Conservation (phyloP, 2,888 invertebrate genomes). For the Cataglyphis albicans region DNA sequence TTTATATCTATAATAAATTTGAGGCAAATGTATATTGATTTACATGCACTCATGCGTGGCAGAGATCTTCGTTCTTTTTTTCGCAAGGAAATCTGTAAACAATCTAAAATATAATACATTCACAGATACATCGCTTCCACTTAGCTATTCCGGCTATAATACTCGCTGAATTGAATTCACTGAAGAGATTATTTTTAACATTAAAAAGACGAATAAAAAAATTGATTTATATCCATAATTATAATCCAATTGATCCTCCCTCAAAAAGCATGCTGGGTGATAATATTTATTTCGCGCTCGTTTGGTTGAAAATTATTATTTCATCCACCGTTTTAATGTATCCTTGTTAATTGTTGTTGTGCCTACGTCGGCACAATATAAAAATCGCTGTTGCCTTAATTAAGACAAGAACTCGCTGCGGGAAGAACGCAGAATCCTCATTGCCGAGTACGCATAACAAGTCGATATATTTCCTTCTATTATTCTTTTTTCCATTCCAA, state of each 20-base stretch:
- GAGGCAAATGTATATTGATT: not conserved
- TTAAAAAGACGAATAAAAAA: not conserved
- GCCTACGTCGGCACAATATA: not conserved
- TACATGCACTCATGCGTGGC: slow-evolving; percentile 38
- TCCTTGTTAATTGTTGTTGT: slow-evolving; percentile 36
- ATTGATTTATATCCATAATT: not conserved
- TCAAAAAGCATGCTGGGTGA: slow-evolving; percentile 12
- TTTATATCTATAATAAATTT: not conserved
- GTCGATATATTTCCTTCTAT: slow-evolving; percentile 55
- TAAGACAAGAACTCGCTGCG: slow-evolving; percentile 65
- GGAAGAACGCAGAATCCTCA: slow-evolving; percentile 56
- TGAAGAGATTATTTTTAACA: not conserved
- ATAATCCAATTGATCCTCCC: not conserved
- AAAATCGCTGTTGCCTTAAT: slow-evolving; percentile 61
- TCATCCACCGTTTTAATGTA: slow-evolving; percentile 10
- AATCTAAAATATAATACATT: slow-evolving; percentile 68
- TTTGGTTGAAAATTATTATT: slow-evolving; percentile 10
- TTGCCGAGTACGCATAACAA: slow-evolving; percentile 69
- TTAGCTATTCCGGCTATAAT: slow-evolving; percentile 11
- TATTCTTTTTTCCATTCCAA: slow-evolving; percentile 26
- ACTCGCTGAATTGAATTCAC: slow-evolving; percentile 42
- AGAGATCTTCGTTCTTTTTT: not conserved
- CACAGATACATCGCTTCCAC: slow-evolving; percentile 59
- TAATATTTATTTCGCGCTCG: not conserved
- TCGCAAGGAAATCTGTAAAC: slow-evolving; percentile 69